These are phyloP conservation scores for Parotocinclus haroldoi DNA, from an alignment of 2,797 vertebrate genomes.

Conservation along the genomic window DNA sequence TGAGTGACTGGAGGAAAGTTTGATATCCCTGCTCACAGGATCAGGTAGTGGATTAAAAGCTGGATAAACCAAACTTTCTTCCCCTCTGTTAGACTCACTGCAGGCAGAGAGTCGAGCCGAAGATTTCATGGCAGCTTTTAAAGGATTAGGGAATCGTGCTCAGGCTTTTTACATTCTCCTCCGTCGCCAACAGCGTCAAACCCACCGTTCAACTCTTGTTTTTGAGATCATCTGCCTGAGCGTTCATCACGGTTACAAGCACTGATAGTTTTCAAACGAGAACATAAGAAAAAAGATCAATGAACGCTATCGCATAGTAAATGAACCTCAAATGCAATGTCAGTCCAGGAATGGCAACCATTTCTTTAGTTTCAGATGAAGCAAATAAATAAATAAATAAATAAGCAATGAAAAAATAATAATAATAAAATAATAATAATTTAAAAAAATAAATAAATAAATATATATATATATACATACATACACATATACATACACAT, in stretches of 20 bases:
- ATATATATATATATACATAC: no score
- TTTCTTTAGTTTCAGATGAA: background rate
- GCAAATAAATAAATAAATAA: no score
- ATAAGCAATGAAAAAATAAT: no score
- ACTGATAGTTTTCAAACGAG: constrained; percentile 23
- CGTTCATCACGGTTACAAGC: constrained; percentile 35
- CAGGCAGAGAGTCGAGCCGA: constrained; percentile 53
- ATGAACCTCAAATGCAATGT: background rate
- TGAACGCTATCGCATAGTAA: constrained; percentile 2
- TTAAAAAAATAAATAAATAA: no score
- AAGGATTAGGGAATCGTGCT: constrained; percentile 58
- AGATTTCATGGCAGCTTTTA: constrained; percentile 65
- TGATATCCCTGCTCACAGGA: constrained; percentile 49
- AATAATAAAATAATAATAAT: no score
- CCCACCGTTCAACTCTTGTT: constrained; percentile 3
- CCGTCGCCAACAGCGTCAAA: background rate
- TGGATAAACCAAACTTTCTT: constrained; percentile 51
- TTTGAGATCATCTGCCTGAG: constrained; percentile 33
- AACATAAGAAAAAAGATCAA: constrained; percentile 4
- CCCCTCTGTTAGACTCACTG: constrained; percentile 50
- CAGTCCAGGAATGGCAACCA: background rate
- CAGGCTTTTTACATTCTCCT: constrained; percentile 41
- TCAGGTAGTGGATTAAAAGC: constrained; percentile 37
- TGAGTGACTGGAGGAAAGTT: constrained; percentile 35
- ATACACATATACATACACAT: no score